Evolutionary conservation across 2,113 vertebrate genomes (phyloP).

Genomic region (Diadophis punctatus): DNA sequence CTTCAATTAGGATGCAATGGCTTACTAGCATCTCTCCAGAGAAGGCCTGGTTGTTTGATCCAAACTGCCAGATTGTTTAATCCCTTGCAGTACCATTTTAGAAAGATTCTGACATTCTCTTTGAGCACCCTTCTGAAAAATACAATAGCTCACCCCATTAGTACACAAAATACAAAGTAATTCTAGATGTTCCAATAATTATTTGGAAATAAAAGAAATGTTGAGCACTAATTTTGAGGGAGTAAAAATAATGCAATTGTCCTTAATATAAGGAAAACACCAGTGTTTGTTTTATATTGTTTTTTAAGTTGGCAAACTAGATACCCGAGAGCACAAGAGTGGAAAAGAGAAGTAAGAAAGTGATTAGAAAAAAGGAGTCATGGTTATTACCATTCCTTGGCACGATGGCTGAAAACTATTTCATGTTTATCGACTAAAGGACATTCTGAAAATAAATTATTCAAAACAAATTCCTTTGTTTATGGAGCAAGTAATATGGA

Average conservation of each 20-base stretch:
- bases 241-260: neutral
- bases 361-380: slow-evolving; percentile 1
- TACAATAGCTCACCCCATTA: neutral
- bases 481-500: neutral
- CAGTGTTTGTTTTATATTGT: neutral
- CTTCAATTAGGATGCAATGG: neutral
- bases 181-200: neutral
- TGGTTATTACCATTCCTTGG: neutral
- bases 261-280: neutral
- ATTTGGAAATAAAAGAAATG: neutral
- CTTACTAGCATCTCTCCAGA: neutral
- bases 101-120: neutral
- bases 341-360: neutral
- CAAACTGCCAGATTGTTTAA: neutral
- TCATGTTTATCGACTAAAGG: neutral
- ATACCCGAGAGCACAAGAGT: neutral
- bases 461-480: slow-evolving; percentile 1
- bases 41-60: neutral
- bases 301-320: neutral
- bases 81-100: neutral
- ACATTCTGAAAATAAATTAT: neutral
- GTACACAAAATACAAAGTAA: neutral
- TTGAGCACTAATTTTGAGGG: neutral
- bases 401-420: neutral
- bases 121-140: neutral